Evolutionary conservation across 2,797 vertebrate species (phyloP), one percentile per base, ranked within the genome.

Genomic region (Lithobates sylvaticus): DNA sequence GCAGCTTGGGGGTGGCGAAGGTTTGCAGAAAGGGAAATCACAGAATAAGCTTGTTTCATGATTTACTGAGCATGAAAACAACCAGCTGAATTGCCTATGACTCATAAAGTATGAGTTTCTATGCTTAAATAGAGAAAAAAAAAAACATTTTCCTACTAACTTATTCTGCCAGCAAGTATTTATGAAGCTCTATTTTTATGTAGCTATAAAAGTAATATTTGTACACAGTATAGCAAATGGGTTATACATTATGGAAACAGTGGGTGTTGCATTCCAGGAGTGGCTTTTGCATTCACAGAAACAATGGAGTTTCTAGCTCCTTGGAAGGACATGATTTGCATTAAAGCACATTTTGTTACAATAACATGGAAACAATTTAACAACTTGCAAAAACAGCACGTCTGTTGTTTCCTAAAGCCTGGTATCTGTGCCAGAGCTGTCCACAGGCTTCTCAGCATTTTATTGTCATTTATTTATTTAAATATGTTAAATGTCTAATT

Each of bases 161-260:
- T 72, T 78, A 83, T 77, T 83, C 75, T 87, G 67, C 54, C 80
- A 32, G 68, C 80, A 73, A 78, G 69, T 87, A 81, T 87, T 73
- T 78, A 83, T 82, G 39, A 86, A 68, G 39, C 39, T 86, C 34
- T 78, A 83, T 83, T 78, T 82, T 50, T 83, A 73, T 54, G 84
- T 76, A 72, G 78, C 32, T 85, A 65, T 26, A 74, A 29, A 65
- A 74, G 61, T 83, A 76, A 50, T 68, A 76, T 83, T 76, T 83
- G 81, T 83, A 83, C 64, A 83, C 74, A 83, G 27, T n/a, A 75
- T n/a, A 50, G 74, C 44, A 54, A 27, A 83, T 75, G 58, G 44
- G 36, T 83, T 81, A 6, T 65, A 74, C 81, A 67, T 74, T 47
- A 76, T 54, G 75, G 75, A 36, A 76, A 32, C 75, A 61, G 72